Conservation (phyloP, 2,113 vertebrate species). For the Oreocharis arfaki region DNA sequence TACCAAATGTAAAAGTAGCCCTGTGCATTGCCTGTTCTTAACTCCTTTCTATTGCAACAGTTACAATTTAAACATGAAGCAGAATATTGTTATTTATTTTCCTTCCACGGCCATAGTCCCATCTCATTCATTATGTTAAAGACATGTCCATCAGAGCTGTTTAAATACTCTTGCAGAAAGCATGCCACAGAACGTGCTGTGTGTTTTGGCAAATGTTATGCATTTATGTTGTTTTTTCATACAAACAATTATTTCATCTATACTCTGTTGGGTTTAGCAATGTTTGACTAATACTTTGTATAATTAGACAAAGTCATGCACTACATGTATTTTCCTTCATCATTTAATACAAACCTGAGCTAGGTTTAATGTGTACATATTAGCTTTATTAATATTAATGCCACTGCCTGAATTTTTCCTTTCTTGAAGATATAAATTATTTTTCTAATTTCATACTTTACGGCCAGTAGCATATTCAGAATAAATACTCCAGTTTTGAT, state of each 20-base stretch:
- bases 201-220: background rate
- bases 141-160: background rate
- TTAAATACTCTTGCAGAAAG: background rate
- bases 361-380: background rate
- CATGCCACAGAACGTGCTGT: background rate
- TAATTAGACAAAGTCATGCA: background rate
- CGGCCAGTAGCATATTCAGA: background rate
- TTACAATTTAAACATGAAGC: background rate
- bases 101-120: background rate
- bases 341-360: background rate
- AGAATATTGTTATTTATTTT: background rate
- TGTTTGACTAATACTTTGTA: background rate
- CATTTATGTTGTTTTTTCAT: background rate
- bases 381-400: conserved; percentile 15
- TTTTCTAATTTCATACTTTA: conserved; percentile 23
- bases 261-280: background rate
- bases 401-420: background rate
- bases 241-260: background rate
- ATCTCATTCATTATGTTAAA: background rate
- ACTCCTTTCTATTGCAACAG: background rate
- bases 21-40: background rate
- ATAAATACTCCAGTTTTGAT: background rate
- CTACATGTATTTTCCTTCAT: background rate
- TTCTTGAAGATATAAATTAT: background rate
- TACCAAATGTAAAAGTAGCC: background rate